Conservation (phyloP, 2,797 vertebrate species). For the Peromyscus nudipes region DNA sequence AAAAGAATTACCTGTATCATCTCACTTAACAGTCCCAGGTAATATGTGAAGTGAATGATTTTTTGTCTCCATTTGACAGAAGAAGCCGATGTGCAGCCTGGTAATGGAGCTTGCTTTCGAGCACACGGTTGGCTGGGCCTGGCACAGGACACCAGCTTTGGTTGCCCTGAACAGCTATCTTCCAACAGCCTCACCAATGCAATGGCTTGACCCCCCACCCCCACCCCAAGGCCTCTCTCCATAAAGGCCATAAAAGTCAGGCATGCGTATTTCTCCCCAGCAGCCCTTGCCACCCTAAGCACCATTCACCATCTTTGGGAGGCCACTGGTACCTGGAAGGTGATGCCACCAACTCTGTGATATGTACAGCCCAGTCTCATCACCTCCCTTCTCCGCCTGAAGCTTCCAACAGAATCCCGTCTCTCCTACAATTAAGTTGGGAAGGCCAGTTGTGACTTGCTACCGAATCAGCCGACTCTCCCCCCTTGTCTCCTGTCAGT, state of each 20-base stretch:
- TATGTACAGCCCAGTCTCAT: neutral
- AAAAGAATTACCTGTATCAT: rapidly evolving
- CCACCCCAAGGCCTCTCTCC: neutral
- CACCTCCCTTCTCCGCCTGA: neutral
- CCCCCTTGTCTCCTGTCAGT: rapidly evolving
- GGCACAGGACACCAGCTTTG: rapidly evolving
- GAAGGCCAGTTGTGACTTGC: rapidly evolving
- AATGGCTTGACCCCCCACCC: neutral
- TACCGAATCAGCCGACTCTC: neutral
- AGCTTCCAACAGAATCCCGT: too few relatives aligned
- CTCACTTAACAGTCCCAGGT: rapidly evolving
- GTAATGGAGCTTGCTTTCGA: neutral
- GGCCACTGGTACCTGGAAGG: too few relatives aligned
- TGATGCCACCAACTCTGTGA: neutral
- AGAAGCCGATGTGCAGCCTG: rapidly evolving
- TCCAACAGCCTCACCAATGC: rapidly evolving
- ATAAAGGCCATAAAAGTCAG: neutral
- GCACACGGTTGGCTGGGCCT: neutral
- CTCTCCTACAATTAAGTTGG: neutral
- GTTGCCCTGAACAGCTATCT: neutral
- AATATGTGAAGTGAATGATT: rapidly evolving
- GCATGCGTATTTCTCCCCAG: too few relatives aligned
- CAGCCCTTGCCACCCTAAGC: neutral
- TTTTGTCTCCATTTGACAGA: neutral
- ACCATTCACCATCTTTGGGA: neutral